phyloP scores from a whole-genome alignment of 1,140 invertebrate genomes.

The Drosophila hydei region DNA sequence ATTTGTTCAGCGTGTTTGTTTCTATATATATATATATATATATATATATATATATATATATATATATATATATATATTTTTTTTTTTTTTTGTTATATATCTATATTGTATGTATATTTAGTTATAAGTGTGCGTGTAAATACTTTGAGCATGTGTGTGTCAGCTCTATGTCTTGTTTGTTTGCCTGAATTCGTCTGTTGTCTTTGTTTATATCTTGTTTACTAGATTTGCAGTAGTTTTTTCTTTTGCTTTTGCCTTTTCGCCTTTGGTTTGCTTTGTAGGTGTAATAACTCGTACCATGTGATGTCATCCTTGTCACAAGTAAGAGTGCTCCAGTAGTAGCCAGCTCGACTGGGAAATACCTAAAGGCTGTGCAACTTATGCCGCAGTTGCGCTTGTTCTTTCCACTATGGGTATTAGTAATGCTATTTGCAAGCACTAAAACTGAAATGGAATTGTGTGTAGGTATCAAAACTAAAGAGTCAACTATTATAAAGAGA shows the following conservation, averaged over 20 bases:
- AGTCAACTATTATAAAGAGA: no score
- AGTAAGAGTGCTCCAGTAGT: not conserved
- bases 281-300: conserved; percentile 50
- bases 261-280: conserved; percentile 44
- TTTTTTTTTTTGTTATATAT: no score
- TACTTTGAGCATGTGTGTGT: not conserved
- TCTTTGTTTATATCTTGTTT: conserved; percentile 67
- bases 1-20: conserved; percentile 46
- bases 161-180: conserved; percentile 47
- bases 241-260: conserved; percentile 11
- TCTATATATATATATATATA: conserved; percentile 18
- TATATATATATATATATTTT: not conserved
- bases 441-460: no score
- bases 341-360: no score
- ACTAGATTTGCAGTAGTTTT: conserved; percentile 36
- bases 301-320: conserved; percentile 74
- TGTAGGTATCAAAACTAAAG: no score
- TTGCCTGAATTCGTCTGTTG: conserved; percentile 60
- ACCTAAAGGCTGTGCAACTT: no score
- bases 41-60: conserved; percentile 2
- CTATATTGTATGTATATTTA: conserved; percentile 4
- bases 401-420: no score
- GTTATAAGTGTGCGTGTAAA: conserved; percentile 10
- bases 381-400: no score
- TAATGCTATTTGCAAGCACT: no score